Base-by-base conservation (phyloP, 2,113 vertebrate genomes). In the Poicephalus meyeri region DNA sequence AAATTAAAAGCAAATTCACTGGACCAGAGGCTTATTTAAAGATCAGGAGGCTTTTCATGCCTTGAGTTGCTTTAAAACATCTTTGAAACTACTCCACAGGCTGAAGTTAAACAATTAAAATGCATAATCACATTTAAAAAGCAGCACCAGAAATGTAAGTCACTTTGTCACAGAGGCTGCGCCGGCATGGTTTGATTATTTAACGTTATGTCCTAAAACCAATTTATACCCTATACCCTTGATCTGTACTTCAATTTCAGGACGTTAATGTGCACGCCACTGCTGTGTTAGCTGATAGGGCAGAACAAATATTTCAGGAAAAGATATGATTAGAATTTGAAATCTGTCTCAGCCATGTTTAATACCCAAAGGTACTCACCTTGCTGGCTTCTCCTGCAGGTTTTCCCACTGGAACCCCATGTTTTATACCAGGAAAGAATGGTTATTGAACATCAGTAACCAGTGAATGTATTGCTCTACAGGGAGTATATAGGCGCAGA, bases 301-400 rank as follows among this genome's bases (percentile, higher is more conserved):
- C 92, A 93, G 91, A 96, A 92, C 93, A 95, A 96, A 94, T 94
- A 88, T 86, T 92, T 88, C 61, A 68, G 63, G 79, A 76, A 81
- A 73, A 77, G 76, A 11, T 31, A 61, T 19, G 49, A 80, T 98
- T 70, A 98, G 96, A 99, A 99, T 90, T 90, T 76, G 96, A 98
- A 98, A 97, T 98, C 97, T 7, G 33, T 89, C 50, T 98, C 98
- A 1, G 97, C 98, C 97, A 96, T 96, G 81, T 98, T 97, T 55
- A 99, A 94, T 83, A 97, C 98, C 98, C 98, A 98, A 61, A 98
- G 3, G 60, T 98, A 98, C 95, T 98, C 98, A 80, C 98, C 98
- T 91, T 95, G 11, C 58, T 97, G 98, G 46, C 88, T 97, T 94
- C 98, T 98, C 91, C 98, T 98, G 93, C 98, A 98, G 95, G 98